Evolutionary conservation across 2,113 vertebrate species (phyloP).

Genomic region (Nannobrachium achirus): DNA sequence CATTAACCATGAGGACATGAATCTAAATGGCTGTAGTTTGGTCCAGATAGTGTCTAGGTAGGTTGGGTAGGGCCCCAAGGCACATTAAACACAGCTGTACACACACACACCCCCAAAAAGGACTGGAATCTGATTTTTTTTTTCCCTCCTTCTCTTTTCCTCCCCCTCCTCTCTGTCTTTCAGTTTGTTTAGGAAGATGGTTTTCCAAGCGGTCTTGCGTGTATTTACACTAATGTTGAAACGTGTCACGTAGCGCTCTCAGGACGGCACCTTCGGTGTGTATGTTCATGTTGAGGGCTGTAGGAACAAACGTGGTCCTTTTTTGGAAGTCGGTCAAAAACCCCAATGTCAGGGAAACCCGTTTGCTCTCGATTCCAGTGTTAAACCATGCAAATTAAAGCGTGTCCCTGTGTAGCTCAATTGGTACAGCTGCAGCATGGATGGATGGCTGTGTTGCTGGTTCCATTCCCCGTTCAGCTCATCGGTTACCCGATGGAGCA

Average conservation of each 20-base stretch:
- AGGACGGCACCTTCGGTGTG: neutral
- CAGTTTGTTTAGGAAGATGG: neutral
- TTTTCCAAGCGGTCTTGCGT: neutral
- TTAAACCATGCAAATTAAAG: no score
- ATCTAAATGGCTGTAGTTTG: no score
- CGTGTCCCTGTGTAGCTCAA: no score
- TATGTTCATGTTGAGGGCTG: neutral
- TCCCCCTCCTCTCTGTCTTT: no score
- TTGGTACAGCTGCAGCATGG: no score
- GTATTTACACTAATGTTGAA: conserved; percentile 3
- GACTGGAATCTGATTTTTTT: conserved; percentile 4
- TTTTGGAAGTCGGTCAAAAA: neutral
- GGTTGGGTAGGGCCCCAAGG: neutral
- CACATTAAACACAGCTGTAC: conserved; percentile 7
- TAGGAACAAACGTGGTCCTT: conserved; percentile 2
- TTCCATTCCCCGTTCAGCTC: no score
- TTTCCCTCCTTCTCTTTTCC: no score
- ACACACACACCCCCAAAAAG: neutral
- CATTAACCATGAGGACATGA: no score
- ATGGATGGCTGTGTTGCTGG: no score
- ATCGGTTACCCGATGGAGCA: no score
- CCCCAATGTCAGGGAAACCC: no score
- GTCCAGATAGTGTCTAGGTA: neutral
- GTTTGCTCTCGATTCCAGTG: no score
- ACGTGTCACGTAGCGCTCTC: neutral